Conservation (phyloP, 2,888 invertebrate species). For the Patella ulyssiponensis region DNA sequence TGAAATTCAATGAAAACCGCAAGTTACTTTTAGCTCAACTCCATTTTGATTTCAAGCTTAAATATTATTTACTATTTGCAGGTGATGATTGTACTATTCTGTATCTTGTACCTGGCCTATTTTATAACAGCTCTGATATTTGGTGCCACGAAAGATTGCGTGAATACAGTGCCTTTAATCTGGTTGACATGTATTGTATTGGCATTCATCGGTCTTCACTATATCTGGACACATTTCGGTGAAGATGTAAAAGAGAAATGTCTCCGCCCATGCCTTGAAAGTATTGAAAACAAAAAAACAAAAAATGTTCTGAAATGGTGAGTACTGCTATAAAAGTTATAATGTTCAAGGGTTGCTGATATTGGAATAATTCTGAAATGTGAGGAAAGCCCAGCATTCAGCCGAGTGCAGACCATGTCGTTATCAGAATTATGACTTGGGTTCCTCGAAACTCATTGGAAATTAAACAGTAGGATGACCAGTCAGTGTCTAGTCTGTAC, state of each 20-base stretch:
- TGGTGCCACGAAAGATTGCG: slow-evolving; percentile 31
- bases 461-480: no score
- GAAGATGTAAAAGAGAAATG: slow-evolving; percentile 27
- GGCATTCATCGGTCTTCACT: slow-evolving; percentile 31
- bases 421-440: no score
- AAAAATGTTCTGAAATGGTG: slow-evolving; percentile 41
- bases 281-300: slow-evolving; percentile 13
- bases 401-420: no score
- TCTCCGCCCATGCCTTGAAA: slow-evolving; percentile 21
- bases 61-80: slow-evolving; percentile 30
- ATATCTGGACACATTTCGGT: slow-evolving; percentile 39
- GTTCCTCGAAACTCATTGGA: no score
- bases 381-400: no score
- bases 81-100: slow-evolving; percentile 32
- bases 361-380: no score
- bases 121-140: slow-evolving; percentile 49
- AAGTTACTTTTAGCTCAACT: no score
- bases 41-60: neutral
- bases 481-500: no score
- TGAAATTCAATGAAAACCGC: no score
- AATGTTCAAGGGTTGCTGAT: slow-evolving; percentile 60
- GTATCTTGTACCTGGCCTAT: slow-evolving; percentile 42
- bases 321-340: slow-evolving; percentile 22
- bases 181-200: slow-evolving; percentile 41
- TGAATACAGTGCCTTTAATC: slow-evolving; percentile 46